phyloP scores from a whole-genome alignment of 2,888 invertebrate genomes.

The Cataglyphis livida region DNA sequence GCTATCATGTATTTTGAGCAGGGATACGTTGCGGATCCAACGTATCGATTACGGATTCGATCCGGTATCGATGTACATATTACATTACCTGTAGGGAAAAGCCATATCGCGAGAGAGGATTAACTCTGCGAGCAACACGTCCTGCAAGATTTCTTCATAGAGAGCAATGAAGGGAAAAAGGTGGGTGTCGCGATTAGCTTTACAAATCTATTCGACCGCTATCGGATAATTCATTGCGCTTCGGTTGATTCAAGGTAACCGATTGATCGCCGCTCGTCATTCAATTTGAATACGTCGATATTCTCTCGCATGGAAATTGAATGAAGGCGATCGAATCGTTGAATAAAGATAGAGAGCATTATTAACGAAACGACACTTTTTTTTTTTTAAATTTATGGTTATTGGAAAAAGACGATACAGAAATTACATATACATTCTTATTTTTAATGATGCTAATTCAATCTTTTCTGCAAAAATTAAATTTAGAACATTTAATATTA shows the following conservation, averaged over 20 bases:
- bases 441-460: not conserved
- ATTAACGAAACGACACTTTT: not conserved
- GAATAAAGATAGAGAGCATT: not conserved
- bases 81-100: slow-evolving; percentile 62
- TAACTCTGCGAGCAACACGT: slow-evolving; percentile 60
- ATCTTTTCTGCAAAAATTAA: slow-evolving; percentile 12
- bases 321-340: not conserved
- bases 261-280: slow-evolving; percentile 27
- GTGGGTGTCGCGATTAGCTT: slow-evolving; percentile 37
- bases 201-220: slow-evolving; percentile 46
- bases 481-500: not conserved
- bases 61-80: slow-evolving; percentile 69
- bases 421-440: not conserved
- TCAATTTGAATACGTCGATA: slow-evolving; percentile 21
- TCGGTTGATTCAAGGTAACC: slow-evolving; percentile 38
- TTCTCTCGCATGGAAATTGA: slow-evolving; percentile 28
- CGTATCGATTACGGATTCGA: slow-evolving; percentile 73
- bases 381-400: not conserved
- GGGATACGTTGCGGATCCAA: slow-evolving; percentile 41
- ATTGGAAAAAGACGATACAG: not conserved
- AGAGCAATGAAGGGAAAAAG: slow-evolving; percentile 10
- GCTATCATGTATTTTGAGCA: slow-evolving; percentile 39
- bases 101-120: slow-evolving; percentile 47
- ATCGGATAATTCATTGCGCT: slow-evolving; percentile 48
- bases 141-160: slow-evolving; percentile 27